Conservation (phyloP, 2,113 vertebrate species). For the Actenoides lindsayi region DNA sequence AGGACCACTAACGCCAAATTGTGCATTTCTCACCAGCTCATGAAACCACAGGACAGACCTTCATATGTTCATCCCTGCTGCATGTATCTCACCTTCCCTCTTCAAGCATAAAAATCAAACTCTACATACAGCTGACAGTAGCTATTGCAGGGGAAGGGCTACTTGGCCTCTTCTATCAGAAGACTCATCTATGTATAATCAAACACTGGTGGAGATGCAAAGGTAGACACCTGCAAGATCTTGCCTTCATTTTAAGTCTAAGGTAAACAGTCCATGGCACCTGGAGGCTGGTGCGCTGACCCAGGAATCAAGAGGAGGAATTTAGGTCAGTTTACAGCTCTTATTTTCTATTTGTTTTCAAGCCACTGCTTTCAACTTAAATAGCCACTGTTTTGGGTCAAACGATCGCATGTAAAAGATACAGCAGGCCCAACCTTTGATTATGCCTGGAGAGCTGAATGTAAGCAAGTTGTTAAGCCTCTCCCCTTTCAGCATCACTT, state of each 20-base stretch:
- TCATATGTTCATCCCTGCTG: neutral
- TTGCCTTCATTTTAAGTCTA: neutral
- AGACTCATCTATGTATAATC: neutral
- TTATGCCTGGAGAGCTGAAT: neutral
- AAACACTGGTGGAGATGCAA: neutral
- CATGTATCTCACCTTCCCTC: neutral
- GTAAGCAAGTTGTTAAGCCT: neutral
- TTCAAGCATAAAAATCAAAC: neutral
- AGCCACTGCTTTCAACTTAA: conserved; percentile 16
- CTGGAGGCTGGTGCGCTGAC: conserved; percentile 37
- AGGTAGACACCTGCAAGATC: neutral
- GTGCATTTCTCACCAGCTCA: neutral
- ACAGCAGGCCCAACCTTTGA: neutral
- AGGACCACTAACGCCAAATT: neutral
- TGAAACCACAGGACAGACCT: neutral
- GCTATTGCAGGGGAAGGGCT: neutral
- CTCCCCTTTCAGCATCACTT: neutral
- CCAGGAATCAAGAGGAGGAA: conserved; percentile 50
- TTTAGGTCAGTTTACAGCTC: conserved; percentile 52
- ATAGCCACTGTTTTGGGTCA: conserved; percentile 5
- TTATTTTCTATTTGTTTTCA: conserved; percentile 49
- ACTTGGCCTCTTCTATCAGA: neutral
- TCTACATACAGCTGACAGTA: neutral
- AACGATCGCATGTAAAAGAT: conserved; percentile 10
- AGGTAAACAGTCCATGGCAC: conserved; percentile 41